Base-by-base conservation (phyloP, 2,113 vertebrate genomes). In the Ammodytes dubius region DNA sequence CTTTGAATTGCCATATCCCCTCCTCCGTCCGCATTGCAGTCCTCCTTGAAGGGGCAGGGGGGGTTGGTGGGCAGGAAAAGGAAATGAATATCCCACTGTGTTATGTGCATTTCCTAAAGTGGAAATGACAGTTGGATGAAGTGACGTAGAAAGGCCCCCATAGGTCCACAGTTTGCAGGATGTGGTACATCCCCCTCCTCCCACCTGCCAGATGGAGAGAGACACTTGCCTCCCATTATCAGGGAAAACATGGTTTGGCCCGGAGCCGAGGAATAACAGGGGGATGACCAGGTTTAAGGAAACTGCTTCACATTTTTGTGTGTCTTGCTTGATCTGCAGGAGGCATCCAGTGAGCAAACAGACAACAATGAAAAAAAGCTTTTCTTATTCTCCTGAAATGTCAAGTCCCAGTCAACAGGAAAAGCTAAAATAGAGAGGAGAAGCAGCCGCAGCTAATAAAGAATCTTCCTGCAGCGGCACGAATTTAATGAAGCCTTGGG, bases 21-120 rank as follows among this genome's bases (percentile, higher is more conserved):
- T 81, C 65, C 68, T 27, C 39, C 78, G 82, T 90, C 91, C 68
- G 87, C 92, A 93, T 89, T 91, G 90, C 92, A 71, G 92, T 89
- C 78, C 79, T 83, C 46, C 73, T 83, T 46, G 84, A 86, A 87
- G 80, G 27, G 87, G 77, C 81, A 76, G 77, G 80, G 79, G 27
- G 27, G 27, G 27, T 27, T 27, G 27, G 27, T 27, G 27, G 79
- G 70, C 85, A 70, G 56, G 46, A 68, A 45, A 27, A 82, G 77
- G 81, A 90, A 88, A 88, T 72, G 43, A 89, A 85, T 78, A 87
- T 73, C 88, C 83, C 69, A 6, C 84, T 46, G 80, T 77, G 82
- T 76, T 82, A 75, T 84, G 84, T 79, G 54, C 85, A 35, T 86
- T 86, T 79, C 87, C 78, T 70, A 79, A 87, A 83, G 82, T 89